Percentiles rank a stretch among this genome's conserved stretches.
Evolutionary conservation across 1,140 invertebrate species (phyloP).

Genomic region (Bombus breviceps): DNA sequence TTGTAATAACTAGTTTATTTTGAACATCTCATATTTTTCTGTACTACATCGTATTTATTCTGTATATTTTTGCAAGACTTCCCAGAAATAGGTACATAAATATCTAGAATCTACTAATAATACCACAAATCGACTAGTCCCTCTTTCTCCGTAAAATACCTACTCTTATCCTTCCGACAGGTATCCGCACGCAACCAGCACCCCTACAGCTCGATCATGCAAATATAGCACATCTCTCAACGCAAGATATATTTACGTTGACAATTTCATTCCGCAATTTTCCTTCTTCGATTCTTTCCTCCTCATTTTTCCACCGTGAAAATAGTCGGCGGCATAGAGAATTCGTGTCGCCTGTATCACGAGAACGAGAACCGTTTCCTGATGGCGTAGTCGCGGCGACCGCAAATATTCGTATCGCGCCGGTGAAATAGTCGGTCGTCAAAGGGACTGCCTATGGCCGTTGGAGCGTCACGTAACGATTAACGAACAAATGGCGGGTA

Average conservation of each 20-base stretch:
- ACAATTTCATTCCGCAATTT: background rate
- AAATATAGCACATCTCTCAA: background rate
- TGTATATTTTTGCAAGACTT: background rate
- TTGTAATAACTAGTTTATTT: no score
- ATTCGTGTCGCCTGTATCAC: conserved; percentile 42
- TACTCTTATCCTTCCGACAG: background rate
- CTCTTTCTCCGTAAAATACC: background rate
- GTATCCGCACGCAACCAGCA: background rate
- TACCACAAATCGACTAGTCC: background rate
- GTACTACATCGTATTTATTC: no score
- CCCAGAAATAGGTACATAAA: background rate
- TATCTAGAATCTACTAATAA: background rate
- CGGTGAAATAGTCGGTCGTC: conserved; percentile 53
- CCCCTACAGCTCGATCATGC: background rate
- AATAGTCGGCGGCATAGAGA: background rate
- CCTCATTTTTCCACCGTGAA: background rate
- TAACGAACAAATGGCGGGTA: conserved; percentile 80
- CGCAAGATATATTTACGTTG: background rate
- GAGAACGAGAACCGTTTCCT: background rate
- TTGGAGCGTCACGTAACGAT: conserved; percentile 75
- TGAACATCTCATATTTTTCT: no score
- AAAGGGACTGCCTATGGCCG: conserved; percentile 59
- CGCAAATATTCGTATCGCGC: conserved; percentile 75
- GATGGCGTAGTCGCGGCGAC: conserved; percentile 37
- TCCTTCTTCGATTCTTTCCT: background rate